Evolutionary conservation across 2,888 invertebrate genomes (phyloP).

Genomic region (Netelia melanura): DNA sequence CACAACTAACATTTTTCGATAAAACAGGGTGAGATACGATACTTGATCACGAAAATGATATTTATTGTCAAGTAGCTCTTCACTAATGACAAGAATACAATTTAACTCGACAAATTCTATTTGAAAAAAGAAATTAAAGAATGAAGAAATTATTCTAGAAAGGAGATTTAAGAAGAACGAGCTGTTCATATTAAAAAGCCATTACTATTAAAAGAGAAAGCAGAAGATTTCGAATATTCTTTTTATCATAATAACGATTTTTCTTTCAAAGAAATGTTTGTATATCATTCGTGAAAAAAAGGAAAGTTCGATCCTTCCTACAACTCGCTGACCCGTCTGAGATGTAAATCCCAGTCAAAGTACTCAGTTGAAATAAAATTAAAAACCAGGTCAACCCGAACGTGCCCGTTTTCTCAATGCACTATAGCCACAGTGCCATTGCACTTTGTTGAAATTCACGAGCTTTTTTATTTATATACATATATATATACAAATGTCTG

Average conservation of each 20-base stretch:
- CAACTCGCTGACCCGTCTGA: slow-evolving; percentile 8
- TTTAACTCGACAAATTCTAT: too few species aligned
- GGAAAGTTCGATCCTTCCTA: neutral
- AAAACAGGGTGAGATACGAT: too few species aligned
- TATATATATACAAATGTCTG: neutral
- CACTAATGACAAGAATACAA: too few species aligned
- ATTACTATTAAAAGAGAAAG: too few species aligned
- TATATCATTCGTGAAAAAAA: neutral
- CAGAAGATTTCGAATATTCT: neutral
- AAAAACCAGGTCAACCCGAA: slow-evolving; percentile 62
- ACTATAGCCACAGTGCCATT: neutral
- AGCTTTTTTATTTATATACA: neutral
- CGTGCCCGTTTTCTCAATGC: slow-evolving; percentile 16
- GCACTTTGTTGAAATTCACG: slow-evolving; percentile 1
- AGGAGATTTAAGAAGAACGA: neutral
- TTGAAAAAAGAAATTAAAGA: neutral
- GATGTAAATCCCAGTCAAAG: slow-evolving; percentile 21
- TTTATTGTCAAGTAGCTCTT: too few species aligned
- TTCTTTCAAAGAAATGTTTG: neutral
- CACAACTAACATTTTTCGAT: too few species aligned
- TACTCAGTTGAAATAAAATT: slow-evolving; percentile 53
- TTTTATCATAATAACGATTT: neutral
- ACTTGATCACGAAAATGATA: too few species aligned
- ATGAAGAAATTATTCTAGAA: neutral
- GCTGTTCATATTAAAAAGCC: too few species aligned